Evolutionary conservation across 1,140 invertebrate genomes (phyloP).

Genomic region (Drosophila punjabiensis): DNA sequence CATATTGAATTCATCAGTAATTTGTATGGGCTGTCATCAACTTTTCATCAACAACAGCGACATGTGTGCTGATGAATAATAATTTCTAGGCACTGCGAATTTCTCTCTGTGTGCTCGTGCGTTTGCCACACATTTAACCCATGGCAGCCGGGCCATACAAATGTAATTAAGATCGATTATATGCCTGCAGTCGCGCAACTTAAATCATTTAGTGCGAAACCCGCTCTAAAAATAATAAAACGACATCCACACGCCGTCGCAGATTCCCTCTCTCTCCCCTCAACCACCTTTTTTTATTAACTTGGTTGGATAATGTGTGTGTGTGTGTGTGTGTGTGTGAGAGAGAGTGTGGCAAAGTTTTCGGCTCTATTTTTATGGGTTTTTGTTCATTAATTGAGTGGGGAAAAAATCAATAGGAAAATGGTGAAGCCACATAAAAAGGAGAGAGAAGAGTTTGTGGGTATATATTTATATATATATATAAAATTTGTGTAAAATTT

Average conservation of each 20-base stretch:
- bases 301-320: slow-evolving; percentile 12
- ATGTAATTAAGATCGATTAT: slow-evolving; percentile 79
- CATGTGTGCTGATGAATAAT: too few relatives aligned
- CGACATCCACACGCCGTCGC: slow-evolving; percentile 2
- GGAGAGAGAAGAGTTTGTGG: not conserved
- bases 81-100: rapidly evolving
- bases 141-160: slow-evolving; percentile 29
- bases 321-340: not conserved
- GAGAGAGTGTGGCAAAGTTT: slow-evolving; percentile 19
- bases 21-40: too few relatives aligned
- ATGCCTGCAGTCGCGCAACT: slow-evolving; percentile 43
- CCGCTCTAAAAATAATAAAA: slow-evolving; percentile 54
- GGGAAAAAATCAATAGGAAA: slow-evolving; percentile 12
- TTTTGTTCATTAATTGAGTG: slow-evolving; percentile 7
- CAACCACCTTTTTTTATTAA: slow-evolving; percentile 46
- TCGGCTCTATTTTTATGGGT: slow-evolving; percentile 2
- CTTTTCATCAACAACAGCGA: too few relatives aligned
- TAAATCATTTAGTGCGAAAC: slow-evolving; percentile 52
- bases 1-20: too few relatives aligned
- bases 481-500: not conserved
- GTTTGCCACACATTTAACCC: slow-evolving; percentile 28
- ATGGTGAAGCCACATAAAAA: not conserved
- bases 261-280: not conserved
- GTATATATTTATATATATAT: not conserved
- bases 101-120: slow-evolving; percentile 1